Evolutionary conservation across 2,797 vertebrate species (phyloP), one percentile per base, ranked within the genome.

Genomic region (Stomatorhinus walkeri): DNA sequence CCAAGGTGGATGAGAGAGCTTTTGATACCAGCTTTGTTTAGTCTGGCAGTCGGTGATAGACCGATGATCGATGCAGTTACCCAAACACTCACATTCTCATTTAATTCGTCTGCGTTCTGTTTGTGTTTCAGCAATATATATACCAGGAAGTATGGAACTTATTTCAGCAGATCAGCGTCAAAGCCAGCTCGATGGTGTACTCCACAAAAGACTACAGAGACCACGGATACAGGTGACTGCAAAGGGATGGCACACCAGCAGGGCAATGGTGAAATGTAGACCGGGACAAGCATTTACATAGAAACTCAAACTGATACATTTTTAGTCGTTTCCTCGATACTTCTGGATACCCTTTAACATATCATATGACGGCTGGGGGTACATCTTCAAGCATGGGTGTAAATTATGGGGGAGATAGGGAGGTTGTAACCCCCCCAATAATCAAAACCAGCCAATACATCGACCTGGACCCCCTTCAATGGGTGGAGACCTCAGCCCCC

Each of bases 141-240:
- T 99, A 99, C 90, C 96, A 99, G 93, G 98, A 99, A 91, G 98
- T 99, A 9, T 99, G 98, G 98, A 99, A 99, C 92, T 96, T 99
- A 28, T 99, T 99, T 93, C 98, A 99, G 94, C 98, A 99, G 93
- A 99, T 99, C 92, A 99, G 98, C 16, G 98, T 99, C 88, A 98
- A 99, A 94, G 98, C 98, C 93, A 99, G 98, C 90, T 99, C 98
- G 3, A 96, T 98, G 72, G 98, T 99, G 72, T 99, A 99, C 90
- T 99, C 98, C 7, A 97, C 98, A 40, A 99, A 98, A 93, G 98
- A 99, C 93, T 96, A 95, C 91, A 98, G 96, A 92, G 98, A 99
- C 93, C 97, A 99, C 0, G 98, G 98, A 90, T 99, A 99, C 93
- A 98, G 98, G 98, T 99, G 92, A 93, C 0, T 1, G 14, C 1